Evolutionary conservation across 2,797 vertebrate species (phyloP), one percentile per base, ranked within the genome.

Genomic region (Botia kubotai): DNA sequence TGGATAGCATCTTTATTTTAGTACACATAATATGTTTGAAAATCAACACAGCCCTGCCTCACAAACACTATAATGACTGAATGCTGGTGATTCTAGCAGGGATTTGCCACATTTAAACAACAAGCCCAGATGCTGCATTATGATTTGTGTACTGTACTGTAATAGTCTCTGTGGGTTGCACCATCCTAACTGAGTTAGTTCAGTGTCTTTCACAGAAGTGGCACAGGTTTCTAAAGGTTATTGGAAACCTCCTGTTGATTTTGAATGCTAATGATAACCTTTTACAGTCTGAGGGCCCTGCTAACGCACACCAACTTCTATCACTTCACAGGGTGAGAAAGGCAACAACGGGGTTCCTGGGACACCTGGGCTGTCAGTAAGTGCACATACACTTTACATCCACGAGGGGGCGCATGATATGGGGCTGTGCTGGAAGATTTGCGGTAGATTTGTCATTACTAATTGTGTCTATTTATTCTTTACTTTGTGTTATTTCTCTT

Each of bases 341-440:
- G 93, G 95, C 73, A 85, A 75, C 72, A 91, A 90, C 10, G 95
- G 94, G 75, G 86, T 89, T 6, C 90, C 89, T 0, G 94, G 94
- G 33, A 80, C 11, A 69, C 87, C 90, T 0, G 95, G 94, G 0
- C 63, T 86, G 75, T 83, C 87, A 67, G 95, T 95, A 85, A 93
- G 91, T 89, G 74, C 50, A 62, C 8, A 10, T 0, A 43, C 55
- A 0, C 19, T 4, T 16, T 85, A 3, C 12, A 33, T 70, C 87
- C 92, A 91, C 87, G 75, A 57, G 89, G 85, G 74, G 90, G 87
- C 87, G 29, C 14, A 33, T 11, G 8, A 13, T 58, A 69, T 3
- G 4, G 48, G 29, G 4, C 50, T 12, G 62, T 33, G 6, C 2
- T 8, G 6, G 0, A 13, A 36, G 4, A 46, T 12, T 6, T 16